phyloP scores from a whole-genome alignment of 2,888 invertebrate species.

The Invenusta paracnida region DNA sequence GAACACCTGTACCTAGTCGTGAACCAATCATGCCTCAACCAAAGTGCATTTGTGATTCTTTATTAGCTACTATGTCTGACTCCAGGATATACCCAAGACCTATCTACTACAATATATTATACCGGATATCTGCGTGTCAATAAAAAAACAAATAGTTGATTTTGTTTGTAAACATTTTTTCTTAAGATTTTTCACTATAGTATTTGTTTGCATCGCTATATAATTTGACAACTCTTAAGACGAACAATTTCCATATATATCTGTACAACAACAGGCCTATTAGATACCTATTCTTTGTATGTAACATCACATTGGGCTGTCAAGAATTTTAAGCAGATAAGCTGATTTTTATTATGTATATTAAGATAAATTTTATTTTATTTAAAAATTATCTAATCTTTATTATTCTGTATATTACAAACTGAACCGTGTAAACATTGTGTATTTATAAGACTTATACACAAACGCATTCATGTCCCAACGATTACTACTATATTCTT shows the following conservation, averaged over 20 bases:
- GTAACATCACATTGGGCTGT: too few species aligned
- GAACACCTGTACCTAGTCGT: not conserved
- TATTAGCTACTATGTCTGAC: not conserved
- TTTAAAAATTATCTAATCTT: too few species aligned
- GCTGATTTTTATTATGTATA: not conserved
- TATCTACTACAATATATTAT: too few species aligned
- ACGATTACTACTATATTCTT: too few species aligned
- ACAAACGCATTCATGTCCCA: too few species aligned
- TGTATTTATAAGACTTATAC: too few species aligned
- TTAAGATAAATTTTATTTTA: not conserved
- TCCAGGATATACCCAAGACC: not conserved
- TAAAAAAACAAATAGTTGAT: not conserved
- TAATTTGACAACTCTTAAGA: too few species aligned
- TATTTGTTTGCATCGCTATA: not conserved
- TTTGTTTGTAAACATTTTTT: not conserved
- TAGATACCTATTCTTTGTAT: not conserved
- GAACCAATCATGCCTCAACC: constrained; percentile 1
- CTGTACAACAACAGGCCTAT: not conserved
- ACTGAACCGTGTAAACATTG: too few species aligned
- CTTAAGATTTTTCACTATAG: not conserved
- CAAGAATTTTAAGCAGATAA: too few species aligned
- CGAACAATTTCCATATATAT: too few species aligned
- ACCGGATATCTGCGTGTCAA: not conserved
- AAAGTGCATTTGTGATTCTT: constrained; percentile 13
- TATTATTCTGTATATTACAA: too few species aligned